Base-by-base conservation (phyloP, 2,888 invertebrate genomes). In the Acheta domesticus region DNA sequence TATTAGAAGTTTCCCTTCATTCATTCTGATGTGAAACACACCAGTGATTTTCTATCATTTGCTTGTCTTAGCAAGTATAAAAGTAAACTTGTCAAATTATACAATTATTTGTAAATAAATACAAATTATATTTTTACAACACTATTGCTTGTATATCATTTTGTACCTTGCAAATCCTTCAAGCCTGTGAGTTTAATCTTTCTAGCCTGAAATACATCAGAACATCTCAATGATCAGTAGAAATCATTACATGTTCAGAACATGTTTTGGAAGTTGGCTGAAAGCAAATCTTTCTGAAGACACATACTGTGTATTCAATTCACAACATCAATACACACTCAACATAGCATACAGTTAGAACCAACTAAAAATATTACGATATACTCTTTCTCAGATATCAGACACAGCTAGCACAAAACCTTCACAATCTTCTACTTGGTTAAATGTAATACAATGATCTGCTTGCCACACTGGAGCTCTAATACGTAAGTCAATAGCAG, bases 381-480 rank as follows among this genome's bases (percentile, higher is more conserved):
- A 8, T 36, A 62, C 62, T 62, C 62, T 62, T 62, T 62, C 62
- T 62, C 62, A 62, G 62, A n/a, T 62, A 62, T 62, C 14, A 62
- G 16, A 62, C 62, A 62, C 62, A 62, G 62, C 62, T 62, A 62
- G 16, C n/a, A 62, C 62, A 62, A 62, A 62, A 62, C 14, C 62
- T 62, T 62, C 62, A 62, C 62, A 62, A 19, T 62, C 62, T 19
- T 62, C 62, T 62, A 62, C 36, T 36, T 36, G 36, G 36, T 36
- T 36, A 36, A 36, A 36, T 36, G 36, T 36, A 62, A 62, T 62
- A 62, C 62, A 62, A 16, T 62, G n/a, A 19, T 62, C 14, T 62
- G n/a, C 62, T 62, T 62, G 62, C 62, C 62, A 62, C 62, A 62
- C 62, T 62, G 62, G 62, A 62, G 62, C 62, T 62, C 14, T 62